A percentile compares a stretch with the other conserved stretches of the same genome.
Evolutionary conservation across 2,888 invertebrate genomes (phyloP).

Genomic region (Pantelozetes paolii): DNA sequence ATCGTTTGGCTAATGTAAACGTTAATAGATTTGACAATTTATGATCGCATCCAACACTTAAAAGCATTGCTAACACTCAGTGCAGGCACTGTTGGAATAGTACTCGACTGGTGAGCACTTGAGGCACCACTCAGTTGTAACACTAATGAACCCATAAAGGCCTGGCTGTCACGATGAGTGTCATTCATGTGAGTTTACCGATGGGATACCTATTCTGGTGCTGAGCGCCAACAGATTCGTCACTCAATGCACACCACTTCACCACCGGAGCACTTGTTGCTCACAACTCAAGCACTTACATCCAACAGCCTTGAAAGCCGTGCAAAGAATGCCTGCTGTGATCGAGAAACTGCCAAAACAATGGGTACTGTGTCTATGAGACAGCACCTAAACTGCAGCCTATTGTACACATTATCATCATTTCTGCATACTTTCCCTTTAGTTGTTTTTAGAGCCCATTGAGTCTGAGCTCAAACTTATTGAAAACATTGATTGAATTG

Average conservation of each 20-base stretch:
- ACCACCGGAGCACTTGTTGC: slow-evolving; percentile 31
- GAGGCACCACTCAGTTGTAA: neutral
- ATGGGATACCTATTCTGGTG: slow-evolving; percentile 30
- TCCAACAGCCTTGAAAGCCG: slow-evolving; percentile 33
- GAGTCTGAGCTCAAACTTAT: neutral
- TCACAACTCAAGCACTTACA: neutral
- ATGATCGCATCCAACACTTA: slow-evolving; percentile 20
- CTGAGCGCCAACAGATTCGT: slow-evolving; percentile 32
- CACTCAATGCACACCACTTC: slow-evolving; percentile 26
- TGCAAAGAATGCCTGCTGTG: slow-evolving; percentile 28
- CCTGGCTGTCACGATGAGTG: slow-evolving; percentile 33
- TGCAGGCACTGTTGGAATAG: neutral
- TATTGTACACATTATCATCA: slow-evolving; percentile 27
- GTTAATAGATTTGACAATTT: slow-evolving; percentile 35
- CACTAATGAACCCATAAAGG: slow-evolving; percentile 37
- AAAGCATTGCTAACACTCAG: neutral
- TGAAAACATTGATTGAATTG: slow-evolving; percentile 4
- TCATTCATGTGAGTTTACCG: slow-evolving; percentile 32
- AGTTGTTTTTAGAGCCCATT: slow-evolving; percentile 18
- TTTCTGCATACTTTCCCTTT: slow-evolving; percentile 31
- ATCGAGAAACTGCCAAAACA: slow-evolving; percentile 21
- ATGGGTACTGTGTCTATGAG: slow-evolving; percentile 23
- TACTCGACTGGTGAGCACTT: neutral
- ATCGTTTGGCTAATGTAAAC: slow-evolving; percentile 30
- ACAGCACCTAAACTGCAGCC: slow-evolving; percentile 22